Base-by-base conservation (phyloP, 2,113 vertebrate genomes). In the Forbesichthys papilliferus region DNA sequence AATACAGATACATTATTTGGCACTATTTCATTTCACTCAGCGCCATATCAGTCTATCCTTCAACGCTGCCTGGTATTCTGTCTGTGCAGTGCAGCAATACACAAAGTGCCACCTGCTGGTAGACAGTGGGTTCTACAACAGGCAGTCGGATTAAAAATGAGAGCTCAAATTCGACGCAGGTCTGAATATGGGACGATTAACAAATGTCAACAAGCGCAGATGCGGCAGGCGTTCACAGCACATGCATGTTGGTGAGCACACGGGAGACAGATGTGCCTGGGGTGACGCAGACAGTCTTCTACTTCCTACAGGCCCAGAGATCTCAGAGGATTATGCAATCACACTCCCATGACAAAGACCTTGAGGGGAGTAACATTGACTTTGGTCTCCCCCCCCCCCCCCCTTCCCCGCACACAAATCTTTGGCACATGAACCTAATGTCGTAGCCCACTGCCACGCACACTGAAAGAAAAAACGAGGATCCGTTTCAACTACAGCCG, bases 271-370 rank as follows among this genome's bases (percentile, higher is more conserved):
- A 34, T 11, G 27, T 11, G 56, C 56, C 16, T 58, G 61, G 11
- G 20, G 13, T 16, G 79, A 79, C 49, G 54, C 80, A 86, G 84
- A 85, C 78, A 55, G 83, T 82, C 82, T 59, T 87, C 70, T 75
- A 86, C 87, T 80, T 89, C 82, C 80, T 80, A 79, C 80, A 84
- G 86, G 87, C 87, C 87, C 65, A 75, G 75, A 86, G 86, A 86
- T 87, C 81, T 88, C 83, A 79, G 68, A 79, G 73, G 79, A 87
- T 89, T 88, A 89, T 83, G 89, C 82, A 90, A 89, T 86, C 88
- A 70, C 69, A 79, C 83, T 81, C 80, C 77, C 84, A 75, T 82
- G 78, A 87, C 84, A 88, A 86, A 89, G 78, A 87, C 80, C 80
- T 84, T 68, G 67, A 77, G 69, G 74, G 27, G 74, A 83, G 72